Base-by-base conservation (phyloP, 2,888 invertebrate species). In the Nemotelus pantherinus region DNA sequence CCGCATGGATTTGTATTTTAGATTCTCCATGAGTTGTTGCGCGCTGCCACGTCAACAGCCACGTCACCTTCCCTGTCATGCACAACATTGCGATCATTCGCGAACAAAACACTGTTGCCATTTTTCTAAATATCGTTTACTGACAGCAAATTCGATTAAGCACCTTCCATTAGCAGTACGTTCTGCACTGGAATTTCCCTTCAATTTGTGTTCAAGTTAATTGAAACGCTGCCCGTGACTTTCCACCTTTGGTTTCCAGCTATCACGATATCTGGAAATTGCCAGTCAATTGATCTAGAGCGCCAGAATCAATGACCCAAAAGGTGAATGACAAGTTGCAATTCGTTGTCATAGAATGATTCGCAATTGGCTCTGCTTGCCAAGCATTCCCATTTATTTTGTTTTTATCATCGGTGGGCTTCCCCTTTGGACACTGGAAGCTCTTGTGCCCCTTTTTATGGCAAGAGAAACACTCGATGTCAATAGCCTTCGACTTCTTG, bases 101-200 rank as follows among this genome's bases (percentile, higher is more conserved):
- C 25, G 53, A 79, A 77, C 3, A 45, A 7, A 60, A 79, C 77
- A 4, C 2, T 63, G 9, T 78, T 72, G 3, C 68, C 48, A 47
- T 77, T 63, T 75, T 77, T 70, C 25, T 75, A 74, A 3, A 80
- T 77, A 64, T 79, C 64, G 45, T 79, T 79, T 3, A 81, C 80
- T 44, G 81, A 81, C 39, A 82, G 63, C 44, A 82, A 78, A 58
- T 82, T 82, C 3, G 76, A 25, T 25, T 25, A 25, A 25, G 25
- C 25, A 25, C 25, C 25, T 25, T 25, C 25, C 25, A 25, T 25
- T 25, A 25, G 25, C 25, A 25, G 25, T 25, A 25, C 25, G 25
- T 25, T 25, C 25, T 25, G 25, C 25, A 25, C 6, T 53, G 10
- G 53, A 53, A 53, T 53, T 53, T 6, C 10, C 53, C 53, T 53